A percentile compares a stretch with the other conserved stretches of the same genome.
phyloP scores from a whole-genome alignment of 2,797 vertebrate species.

The Sebastes matsubarae region DNA sequence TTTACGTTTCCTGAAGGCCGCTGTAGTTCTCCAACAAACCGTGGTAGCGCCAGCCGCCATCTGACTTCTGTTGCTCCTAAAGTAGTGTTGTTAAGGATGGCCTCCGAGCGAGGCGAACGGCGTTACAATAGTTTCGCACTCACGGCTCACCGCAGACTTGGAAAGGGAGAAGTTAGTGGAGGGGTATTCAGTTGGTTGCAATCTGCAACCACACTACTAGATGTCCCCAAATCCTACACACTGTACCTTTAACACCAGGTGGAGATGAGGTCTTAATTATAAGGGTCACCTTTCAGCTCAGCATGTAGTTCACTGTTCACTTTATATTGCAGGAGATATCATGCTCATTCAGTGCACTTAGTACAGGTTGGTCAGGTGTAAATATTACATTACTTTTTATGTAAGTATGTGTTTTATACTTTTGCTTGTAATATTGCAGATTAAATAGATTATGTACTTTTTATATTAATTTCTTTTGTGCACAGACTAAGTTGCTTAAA shows the following conservation, averaged over 20 bases:
- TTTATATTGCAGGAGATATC: not conserved
- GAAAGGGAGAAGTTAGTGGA: too few relatives aligned
- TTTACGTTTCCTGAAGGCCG: too few relatives aligned
- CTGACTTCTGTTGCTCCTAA: too few relatives aligned
- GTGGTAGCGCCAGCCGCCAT: fast-evolving
- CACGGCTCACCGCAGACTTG: too few relatives aligned
- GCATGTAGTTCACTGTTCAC: too few relatives aligned
- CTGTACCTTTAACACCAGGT: not conserved
- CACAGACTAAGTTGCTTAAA: not conserved
- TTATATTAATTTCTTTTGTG: conserved; percentile 10
- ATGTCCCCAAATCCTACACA: not conserved
- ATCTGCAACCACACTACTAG: too few relatives aligned
- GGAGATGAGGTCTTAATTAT: not conserved
- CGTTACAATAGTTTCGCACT: too few relatives aligned
- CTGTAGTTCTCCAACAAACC: too few relatives aligned
- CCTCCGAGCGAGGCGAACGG: fast-evolving
- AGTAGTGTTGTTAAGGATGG: too few relatives aligned
- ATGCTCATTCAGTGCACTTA: not conserved
- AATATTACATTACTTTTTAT: conserved; percentile 40
- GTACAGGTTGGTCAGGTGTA: conserved; percentile 39
- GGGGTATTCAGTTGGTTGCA: too few relatives aligned
- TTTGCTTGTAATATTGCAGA: conserved; percentile 45
- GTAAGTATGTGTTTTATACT: conserved; percentile 45
- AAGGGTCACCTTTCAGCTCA: not conserved
- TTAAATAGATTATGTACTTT: conserved; percentile 7